Base-by-base conservation (phyloP, 2,113 vertebrate species). In the Phylloscopus trochiloides region DNA sequence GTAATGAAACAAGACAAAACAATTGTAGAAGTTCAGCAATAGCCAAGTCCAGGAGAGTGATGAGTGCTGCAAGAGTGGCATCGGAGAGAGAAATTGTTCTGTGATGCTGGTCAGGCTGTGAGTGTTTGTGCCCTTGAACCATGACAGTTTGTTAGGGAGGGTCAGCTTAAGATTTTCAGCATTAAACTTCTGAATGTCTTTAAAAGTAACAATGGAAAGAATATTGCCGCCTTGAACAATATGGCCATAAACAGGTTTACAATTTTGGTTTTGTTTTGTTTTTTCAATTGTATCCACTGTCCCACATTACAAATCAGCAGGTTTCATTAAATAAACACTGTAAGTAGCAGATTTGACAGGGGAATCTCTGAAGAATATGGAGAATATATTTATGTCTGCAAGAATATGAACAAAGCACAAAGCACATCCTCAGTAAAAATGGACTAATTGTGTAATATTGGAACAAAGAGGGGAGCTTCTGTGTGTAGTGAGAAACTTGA, bases 61-160 rank as follows among this genome's bases (percentile, higher is more conserved):
- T 14, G 24, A 9, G 8, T 71, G 57, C 36, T 67, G 7, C 43
- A 59, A 45, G 29, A 48, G 12, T n/a, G 54, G 12, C 14, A 62
- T 38, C 0, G 0, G 9, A 31, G 10, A 54, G 5, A 3, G 10
- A 54, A 4, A 3, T 25, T 42, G 9, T 19, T 83, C 70, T 1
- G 1, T 55, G 21, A 9, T 34, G 29, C 14, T 72, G 57, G 25
- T 68, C 58, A 73, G 45, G 36, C 25, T 73, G 26, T 45, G 42
- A 36, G 13, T 14, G 3, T 50, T 74, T 61, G 24, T 54, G 70
- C 10, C 17, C 24, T 25, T 26, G 42, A 82, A 31, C 20, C 62
- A 40, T 0, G 2, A n/a, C n/a, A 31, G 40, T 21, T 67, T 82
- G 34, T 38, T 43, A 51, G 48, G 42, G 55, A 32, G 22, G 5